Conservation (phyloP, 2,797 vertebrate species). For the Champsocephalus gunnari region DNA sequence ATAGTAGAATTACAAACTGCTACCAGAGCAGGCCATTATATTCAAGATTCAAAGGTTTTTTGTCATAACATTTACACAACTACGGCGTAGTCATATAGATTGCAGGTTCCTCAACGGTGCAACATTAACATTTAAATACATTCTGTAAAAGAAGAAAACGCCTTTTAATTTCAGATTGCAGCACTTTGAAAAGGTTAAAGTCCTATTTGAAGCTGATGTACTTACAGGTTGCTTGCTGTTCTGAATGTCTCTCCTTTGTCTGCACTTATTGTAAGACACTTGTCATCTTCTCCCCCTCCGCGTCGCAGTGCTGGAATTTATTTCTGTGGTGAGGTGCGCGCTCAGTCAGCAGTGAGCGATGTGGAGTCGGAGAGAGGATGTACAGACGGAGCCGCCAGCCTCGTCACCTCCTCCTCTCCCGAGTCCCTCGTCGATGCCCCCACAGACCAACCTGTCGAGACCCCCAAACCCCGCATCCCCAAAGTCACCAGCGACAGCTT, state of each 20-base stretch:
- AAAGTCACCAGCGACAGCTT: conserved; percentile 89
- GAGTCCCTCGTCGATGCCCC: conserved; percentile 28
- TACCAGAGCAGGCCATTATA: no score
- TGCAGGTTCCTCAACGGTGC: no score
- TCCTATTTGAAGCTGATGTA: no score
- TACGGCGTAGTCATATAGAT: no score
- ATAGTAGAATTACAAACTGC: background rate
- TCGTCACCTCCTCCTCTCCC: conserved; percentile 13
- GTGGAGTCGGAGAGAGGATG: conserved; percentile 85
- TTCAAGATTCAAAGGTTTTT: no score
- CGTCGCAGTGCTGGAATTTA: conserved; percentile 92
- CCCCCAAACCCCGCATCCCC: conserved; percentile 75
- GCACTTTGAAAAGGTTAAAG: no score
- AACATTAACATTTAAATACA: no score
- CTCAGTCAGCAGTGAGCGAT: conserved; percentile 84
- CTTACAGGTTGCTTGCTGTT: no score
- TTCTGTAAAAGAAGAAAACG: no score
- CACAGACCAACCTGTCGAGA: conserved; percentile 27
- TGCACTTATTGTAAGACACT: background rate
- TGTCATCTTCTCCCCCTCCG: conserved; percentile 6
- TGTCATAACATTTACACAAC: no score
- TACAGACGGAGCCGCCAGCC: conserved; percentile 35
- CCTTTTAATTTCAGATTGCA: no score
- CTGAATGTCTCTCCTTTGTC: no score
- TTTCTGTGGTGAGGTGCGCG: conserved; percentile 92